A percentile compares a stretch with the other conserved stretches of the same genome.
Conservation (phyloP, 2,113 vertebrate species). For the Herpailurus yagouaroundi region DNA sequence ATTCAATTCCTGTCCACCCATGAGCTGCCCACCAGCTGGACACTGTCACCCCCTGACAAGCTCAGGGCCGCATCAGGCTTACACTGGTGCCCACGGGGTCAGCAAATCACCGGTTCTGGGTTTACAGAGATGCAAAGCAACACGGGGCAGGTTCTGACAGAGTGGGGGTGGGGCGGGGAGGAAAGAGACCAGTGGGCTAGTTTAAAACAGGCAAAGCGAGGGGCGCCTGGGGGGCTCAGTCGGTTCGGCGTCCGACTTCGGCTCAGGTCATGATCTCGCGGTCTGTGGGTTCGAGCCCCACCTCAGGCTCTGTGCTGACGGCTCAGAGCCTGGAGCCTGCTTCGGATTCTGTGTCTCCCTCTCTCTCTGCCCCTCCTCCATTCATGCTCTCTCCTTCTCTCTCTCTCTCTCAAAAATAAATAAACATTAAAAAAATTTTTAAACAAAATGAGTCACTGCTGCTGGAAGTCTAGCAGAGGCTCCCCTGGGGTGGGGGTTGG, state of each 20-base stretch:
- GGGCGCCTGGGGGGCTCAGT: no score
- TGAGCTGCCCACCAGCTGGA: background rate
- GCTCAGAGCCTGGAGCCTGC: no score
- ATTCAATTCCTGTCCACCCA: accelerated
- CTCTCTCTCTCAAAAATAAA: no score
- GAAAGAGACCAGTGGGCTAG: background rate
- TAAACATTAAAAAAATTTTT: no score
- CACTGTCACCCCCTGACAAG: background rate
- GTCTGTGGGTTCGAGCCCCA: no score
- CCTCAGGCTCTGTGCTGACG: no score
- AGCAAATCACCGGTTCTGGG: background rate
- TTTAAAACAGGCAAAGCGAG: background rate
- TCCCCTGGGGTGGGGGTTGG: background rate
- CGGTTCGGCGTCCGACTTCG: no score
- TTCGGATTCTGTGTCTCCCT: no score
- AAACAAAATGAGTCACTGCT: background rate
- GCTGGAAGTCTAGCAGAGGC: accelerated
- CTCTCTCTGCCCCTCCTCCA: no score
- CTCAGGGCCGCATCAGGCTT: background rate
- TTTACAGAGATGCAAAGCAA: accelerated
- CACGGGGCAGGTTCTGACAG: accelerated
- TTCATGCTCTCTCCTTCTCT: no score
- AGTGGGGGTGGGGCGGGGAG: accelerated
- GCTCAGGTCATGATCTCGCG: no score
- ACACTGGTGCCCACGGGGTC: background rate